Evolutionary conservation across 1,140 invertebrate species (phyloP), one percentile per base, ranked within the genome.

Genomic region (Solenopsis invicta): DNA sequence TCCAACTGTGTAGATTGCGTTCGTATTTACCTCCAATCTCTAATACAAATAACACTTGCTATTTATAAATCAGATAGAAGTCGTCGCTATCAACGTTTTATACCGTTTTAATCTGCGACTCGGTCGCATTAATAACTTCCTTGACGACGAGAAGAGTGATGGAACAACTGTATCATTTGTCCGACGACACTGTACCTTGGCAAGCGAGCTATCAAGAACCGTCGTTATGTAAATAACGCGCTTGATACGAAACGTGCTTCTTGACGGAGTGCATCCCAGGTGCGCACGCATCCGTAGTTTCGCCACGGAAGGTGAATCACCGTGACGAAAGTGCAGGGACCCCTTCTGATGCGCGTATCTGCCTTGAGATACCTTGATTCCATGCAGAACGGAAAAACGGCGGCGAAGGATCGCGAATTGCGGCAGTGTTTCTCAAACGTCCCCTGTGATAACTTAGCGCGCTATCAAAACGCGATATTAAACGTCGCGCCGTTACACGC

Each of bases 181-280:
- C 45, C n/a, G 16, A 48, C 74, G 78, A 72, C 56, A 61, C 9
- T 21, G n/a, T 12, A 69, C 12, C 9, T 16, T 21, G 18, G 24
- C 50, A 71, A 29, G 41, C 24, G 13, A 10, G 37, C 54, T 45
- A 3, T 72, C 37, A 82, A 82, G 80, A 74, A 21, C 18, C 54
- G 41, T 84, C 69, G 69, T 84, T 84, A 84, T 75, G 80, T 62
- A 74, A 84, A 84, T 84, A 75, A 75, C 56, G 56, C 69, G 16
- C 41, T 84, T 84, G 29, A 75, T 84, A 75, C 29, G 52, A 84
- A 84, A 84, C 41, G 13, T 37, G 24, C 50, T 78, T 41, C 21
- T 69, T 71, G 21, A 41, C 48, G 48, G 45, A 21, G 52, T 69
- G 67, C 62, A 69, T 69, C 50, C 16, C 18, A 71, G 67, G 12